Percentiles rank a stretch among this genome's conserved stretches.
Evolutionary conservation across 2,888 invertebrate genomes (phyloP).

Genomic region (Chrysopilus asiliformis): DNA sequence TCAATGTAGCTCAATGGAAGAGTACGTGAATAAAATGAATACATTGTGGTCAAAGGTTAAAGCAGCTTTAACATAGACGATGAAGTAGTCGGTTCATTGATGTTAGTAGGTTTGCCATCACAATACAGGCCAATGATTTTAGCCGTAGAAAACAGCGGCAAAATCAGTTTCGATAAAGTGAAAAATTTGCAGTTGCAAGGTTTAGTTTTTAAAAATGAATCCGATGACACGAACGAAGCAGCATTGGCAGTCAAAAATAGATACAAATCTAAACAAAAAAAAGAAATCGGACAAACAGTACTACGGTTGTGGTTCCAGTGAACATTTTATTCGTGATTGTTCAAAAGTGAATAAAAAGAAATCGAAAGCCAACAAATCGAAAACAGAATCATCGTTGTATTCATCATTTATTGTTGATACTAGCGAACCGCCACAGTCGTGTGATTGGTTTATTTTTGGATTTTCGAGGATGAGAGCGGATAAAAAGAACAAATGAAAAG

Average conservation of each 20-base stretch:
- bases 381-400: no score
- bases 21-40: conserved; percentile 2
- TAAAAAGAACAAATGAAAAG: no score
- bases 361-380: no score
- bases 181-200: conserved; percentile 10
- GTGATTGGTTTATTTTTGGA: no score
- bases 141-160: conserved; percentile 8
- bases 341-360: not conserved
- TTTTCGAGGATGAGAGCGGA: no score
- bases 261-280: not conserved
- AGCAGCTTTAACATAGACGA: conserved; percentile 1
- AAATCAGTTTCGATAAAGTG: conserved; percentile 6
- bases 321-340: not conserved
- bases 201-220: conserved; percentile 7
- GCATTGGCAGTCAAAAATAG: conserved; percentile 1
- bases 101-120: conserved; percentile 8
- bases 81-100: conserved; percentile 9
- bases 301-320: conserved; percentile 10
- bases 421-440: no score
- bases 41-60: conserved; percentile 1
- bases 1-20: conserved; percentile 1
- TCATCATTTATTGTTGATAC: no score
- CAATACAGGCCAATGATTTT: conserved; percentile 10
- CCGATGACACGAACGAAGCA: conserved; percentile 1
- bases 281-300: conserved; percentile 5